Base-by-base conservation (phyloP, 2,888 invertebrate species). In the Trichopoda pennipes region DNA sequence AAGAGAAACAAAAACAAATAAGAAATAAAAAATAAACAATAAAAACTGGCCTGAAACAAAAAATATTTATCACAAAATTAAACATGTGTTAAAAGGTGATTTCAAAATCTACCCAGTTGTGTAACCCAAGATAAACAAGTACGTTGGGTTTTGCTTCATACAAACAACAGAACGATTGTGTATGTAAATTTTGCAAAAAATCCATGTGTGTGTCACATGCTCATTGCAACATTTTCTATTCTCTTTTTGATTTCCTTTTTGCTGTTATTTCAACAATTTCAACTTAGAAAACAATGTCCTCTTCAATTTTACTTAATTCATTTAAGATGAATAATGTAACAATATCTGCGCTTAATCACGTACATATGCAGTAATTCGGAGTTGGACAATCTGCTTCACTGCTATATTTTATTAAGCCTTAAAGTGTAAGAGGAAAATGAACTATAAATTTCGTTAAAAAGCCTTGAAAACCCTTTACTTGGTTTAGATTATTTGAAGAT, bases 31-130 rank as follows among this genome's bases (percentile, higher is more conserved):
- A 44, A n/a, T 3, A n/a, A 17, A 56, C 1, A 55, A 44, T 1
- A n/a, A 68, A 17, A 10, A 21, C 16, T 53, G 38, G 55, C 38
- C 16, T 3, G 32, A 44, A 58, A 61, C 38, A 75, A 58, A 35
- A 23, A 63, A 55, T 53, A 42, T 49, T 58, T 73, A 7, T 61
- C 51, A 72, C 53, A 32, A 74, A 69, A 77, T 63, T 51, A 47
- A 73, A 81, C 73, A 81, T 74, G 73, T 81, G 81, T 74, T 55
- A 53, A 60, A 44, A 73, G 69, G 77, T 81, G 73, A 81, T 73
- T 81, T 77, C 63, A 28, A 64, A 73, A 81, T 63, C 49, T 63
- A 70, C 17, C 77, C 77, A 58, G 56, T 47, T 60, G 68, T 68
- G 66, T 56, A 68, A 64, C 21, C 72, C 63, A 49, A 68, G 68